phyloP scores from a whole-genome alignment of 2,888 invertebrate species.

The Scrobipalpa atriplicella region DNA sequence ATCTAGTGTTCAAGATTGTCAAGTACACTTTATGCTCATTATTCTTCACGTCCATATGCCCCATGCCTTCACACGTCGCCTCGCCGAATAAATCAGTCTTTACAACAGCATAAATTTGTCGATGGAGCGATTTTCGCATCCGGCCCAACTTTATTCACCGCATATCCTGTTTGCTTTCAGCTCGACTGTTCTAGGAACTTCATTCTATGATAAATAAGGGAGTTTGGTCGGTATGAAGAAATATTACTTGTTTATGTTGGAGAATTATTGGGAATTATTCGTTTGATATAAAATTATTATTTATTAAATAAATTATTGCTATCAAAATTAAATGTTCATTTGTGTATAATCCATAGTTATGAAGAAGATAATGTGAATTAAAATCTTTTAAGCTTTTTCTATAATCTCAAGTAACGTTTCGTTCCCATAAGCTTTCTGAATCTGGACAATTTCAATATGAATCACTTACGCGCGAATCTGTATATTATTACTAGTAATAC shows the following conservation, averaged over 20 bases:
- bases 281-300: too few species aligned
- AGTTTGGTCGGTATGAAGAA: constrained; percentile 40
- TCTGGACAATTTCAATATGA: too few species aligned
- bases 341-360: too few species aligned
- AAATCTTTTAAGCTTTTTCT: too few species aligned
- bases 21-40: neutral
- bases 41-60: constrained; percentile 41
- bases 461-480: too few species aligned
- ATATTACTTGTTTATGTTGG: constrained; percentile 20
- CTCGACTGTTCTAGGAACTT: constrained; percentile 48
- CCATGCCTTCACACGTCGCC: constrained; percentile 63
- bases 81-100: constrained; percentile 72
- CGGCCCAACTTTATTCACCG: constrained; percentile 65
- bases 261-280: neutral
- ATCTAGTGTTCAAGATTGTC: neutral
- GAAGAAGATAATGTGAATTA: too few species aligned
- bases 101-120: constrained; percentile 80
- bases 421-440: too few species aligned
- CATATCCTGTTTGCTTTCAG: constrained; percentile 65
- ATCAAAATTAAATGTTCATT: too few species aligned
- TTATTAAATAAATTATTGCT: too few species aligned
- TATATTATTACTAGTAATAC: too few species aligned
- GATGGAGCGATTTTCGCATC: constrained; percentile 75
- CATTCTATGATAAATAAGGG: constrained; percentile 45
- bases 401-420: too few species aligned